Base-by-base conservation (phyloP, 2,888 invertebrate species). In the Stenurella melanura region DNA sequence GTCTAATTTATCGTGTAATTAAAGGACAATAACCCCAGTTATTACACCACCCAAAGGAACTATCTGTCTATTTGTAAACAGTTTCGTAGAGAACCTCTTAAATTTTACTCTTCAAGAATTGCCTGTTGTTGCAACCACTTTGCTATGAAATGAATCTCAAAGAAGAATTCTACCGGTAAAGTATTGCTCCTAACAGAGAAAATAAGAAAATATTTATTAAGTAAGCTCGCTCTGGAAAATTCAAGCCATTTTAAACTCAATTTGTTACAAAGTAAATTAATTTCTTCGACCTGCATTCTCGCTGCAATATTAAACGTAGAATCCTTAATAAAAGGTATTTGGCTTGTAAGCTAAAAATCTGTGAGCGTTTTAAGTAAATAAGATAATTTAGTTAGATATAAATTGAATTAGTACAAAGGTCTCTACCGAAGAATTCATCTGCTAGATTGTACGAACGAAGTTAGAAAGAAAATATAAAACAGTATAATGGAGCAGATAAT, bases 401-500 rank as follows among this genome's bases (percentile, higher is more conserved):
- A 64, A 64, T 64, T 64, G 64, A 42, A 64, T 64, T 64, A 64
- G 17, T 30, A 17, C 34, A 30, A 19, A 64, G 64, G 64, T 64
- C 38, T 42, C 64, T 30, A 18, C 18, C 18, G 64, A 64, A 7
- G 18, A 19, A 64, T 64, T 64, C 42, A 64, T 64, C 21, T 64
- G 18, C 42, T 64, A 64, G 42, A 64, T 42, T 64, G 64, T 42
- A 64, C 42, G 42, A 42, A 64, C 12, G 18, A 42, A 30, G 64
- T 26, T 64, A 11, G 42, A 64, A 64, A 42, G 64, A 64, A 64
- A 64, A 64, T 64, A 64, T 42, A 30, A 42, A 64, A 64, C 64
- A 21, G 64, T 42, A 64, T 64, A 64, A 64, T 64, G 64, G 42
- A 64, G 64, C 42, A 64, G 64, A 64, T 64, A 64, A 64, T 64